A percentile compares a stretch with the other conserved stretches of the same genome.
These are phyloP conservation scores for Phoxinus phoxinus DNA, from an alignment of 2,113 vertebrate genomes.

Conservation along the genomic window DNA sequence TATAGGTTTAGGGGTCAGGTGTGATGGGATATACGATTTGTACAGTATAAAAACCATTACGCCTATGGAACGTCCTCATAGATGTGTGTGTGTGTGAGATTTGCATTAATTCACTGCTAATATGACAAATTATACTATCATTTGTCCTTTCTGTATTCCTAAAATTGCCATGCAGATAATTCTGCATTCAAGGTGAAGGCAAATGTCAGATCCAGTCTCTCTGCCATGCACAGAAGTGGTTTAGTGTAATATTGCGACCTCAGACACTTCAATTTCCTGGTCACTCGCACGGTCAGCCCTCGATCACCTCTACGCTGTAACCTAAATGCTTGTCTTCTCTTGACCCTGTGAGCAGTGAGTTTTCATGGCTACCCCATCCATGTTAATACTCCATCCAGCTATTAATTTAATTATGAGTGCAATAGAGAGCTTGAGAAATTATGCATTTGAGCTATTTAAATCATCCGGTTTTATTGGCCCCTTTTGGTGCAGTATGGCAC, in stretches of 20 bases:
- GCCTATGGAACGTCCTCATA: no score
- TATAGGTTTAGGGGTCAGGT: no score
- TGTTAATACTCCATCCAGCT: background rate
- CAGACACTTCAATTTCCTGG: background rate
- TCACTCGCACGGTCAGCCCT: background rate
- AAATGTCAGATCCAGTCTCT: background rate
- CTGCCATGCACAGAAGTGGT: background rate
- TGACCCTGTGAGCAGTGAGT: background rate
- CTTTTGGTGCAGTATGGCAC: constrained; percentile 24
- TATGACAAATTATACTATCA: background rate
- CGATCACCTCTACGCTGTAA: background rate
- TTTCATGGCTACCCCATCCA: background rate
- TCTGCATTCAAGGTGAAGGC: background rate
- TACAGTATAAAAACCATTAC: no score
- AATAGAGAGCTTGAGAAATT: background rate
- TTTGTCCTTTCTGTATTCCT: background rate
- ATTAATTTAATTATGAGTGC: background rate
- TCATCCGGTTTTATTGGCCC: background rate
- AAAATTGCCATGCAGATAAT: background rate
- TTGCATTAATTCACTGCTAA: constrained; percentile 6
- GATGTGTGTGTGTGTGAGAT: no score
- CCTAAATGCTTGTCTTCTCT: constrained; percentile 1
- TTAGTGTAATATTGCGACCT: background rate
- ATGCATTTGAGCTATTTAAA: background rate
- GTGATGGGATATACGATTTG: no score